Conservation (phyloP, 2,797 vertebrate species). For the Buceros bicornis region DNA sequence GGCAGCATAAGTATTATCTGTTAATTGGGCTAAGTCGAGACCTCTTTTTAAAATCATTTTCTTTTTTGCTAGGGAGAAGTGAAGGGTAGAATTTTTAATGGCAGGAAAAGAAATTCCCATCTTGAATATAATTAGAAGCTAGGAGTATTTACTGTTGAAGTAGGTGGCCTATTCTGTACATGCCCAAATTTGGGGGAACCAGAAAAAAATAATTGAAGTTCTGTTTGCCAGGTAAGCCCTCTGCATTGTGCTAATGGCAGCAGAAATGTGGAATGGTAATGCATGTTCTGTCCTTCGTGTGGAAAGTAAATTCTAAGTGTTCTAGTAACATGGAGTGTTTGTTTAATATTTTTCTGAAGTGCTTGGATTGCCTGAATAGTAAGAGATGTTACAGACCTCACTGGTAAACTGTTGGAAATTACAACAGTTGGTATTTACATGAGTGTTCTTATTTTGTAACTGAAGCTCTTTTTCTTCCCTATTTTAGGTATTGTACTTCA, state of each 20-base stretch:
- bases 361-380: background rate
- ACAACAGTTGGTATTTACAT: background rate
- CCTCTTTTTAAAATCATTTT: background rate
- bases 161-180: background rate
- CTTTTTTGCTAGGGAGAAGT: background rate
- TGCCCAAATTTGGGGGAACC: background rate
- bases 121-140: background rate
- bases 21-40: background rate
- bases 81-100: background rate
- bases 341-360: background rate
- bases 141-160: background rate
- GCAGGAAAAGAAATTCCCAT: background rate
- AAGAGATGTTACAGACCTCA: background rate
- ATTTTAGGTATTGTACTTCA: conserved; percentile 86
- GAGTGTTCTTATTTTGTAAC: background rate
- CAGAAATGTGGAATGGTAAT: background rate
- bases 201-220: background rate
- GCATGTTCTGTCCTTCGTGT: background rate
- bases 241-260: background rate
- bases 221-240: background rate
- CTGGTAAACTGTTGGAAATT: background rate
- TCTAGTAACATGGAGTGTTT: background rate
- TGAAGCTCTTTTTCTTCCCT: conserved; percentile 35
- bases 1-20: background rate
- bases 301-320: background rate